phyloP scores from a whole-genome alignment of 2,888 invertebrate species.

The Laspeyria flexula region DNA sequence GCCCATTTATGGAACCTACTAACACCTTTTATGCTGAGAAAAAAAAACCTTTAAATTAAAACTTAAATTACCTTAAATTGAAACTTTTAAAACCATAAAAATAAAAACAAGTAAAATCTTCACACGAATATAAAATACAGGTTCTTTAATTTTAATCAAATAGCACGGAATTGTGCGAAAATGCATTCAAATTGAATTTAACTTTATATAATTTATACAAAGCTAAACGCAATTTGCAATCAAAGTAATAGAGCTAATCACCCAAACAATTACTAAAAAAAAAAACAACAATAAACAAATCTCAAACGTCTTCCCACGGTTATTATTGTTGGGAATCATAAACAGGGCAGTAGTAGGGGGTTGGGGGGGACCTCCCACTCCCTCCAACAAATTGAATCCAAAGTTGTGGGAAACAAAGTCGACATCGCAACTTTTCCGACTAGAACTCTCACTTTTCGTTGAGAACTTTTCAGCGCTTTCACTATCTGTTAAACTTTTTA shows the following conservation, averaged over 20 bases:
- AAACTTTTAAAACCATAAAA: too few species aligned
- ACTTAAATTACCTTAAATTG: too few species aligned
- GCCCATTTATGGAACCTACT: too few species aligned
- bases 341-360: slow-evolving; percentile 54
- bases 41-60: too few species aligned
- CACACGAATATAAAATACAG: too few species aligned
- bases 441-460: slow-evolving; percentile 73
- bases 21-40: too few species aligned
- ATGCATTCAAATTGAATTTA: too few species aligned
- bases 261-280: slow-evolving; percentile 17
- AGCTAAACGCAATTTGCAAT: not conserved
- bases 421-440: slow-evolving; percentile 71
- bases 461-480: slow-evolving; percentile 78
- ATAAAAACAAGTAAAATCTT: too few species aligned
- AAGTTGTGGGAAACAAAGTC: slow-evolving; percentile 81
- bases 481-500: slow-evolving; percentile 57
- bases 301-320: slow-evolving; percentile 46
- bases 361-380: slow-evolving; percentile 34
- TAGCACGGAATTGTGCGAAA: too few species aligned
- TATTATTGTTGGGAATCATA: slow-evolving; percentile 52
- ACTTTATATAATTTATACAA: too few species aligned
- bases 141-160: too few species aligned
- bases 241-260: slow-evolving; percentile 3
- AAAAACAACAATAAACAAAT: slow-evolving; percentile 36
- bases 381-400: slow-evolving; percentile 73